Base-by-base conservation (phyloP, 2,888 invertebrate genomes). In the Xanthia icteritia region DNA sequence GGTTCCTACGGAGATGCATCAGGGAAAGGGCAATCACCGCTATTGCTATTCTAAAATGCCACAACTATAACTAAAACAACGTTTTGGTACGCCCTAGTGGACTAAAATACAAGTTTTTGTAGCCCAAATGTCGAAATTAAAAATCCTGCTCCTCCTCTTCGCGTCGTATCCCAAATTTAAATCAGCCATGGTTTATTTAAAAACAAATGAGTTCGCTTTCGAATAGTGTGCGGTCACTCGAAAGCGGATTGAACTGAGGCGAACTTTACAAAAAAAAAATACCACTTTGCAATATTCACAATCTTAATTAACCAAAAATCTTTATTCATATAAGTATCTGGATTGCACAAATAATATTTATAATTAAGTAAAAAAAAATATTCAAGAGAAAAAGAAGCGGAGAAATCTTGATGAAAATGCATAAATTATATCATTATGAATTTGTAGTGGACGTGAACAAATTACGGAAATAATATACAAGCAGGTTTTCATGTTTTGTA, bases 381-480 rank as follows among this genome's bases (percentile, higher is more conserved):
- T 64, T 48, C 20, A n/a, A 42, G 48, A 8, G 15, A n/a, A 39
- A 2, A 4, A 54, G 54, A 54, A 54, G 23, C 11, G 54, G 54
- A 54, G 54, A n/a, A n/a, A 54, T 4, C 39, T 39, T 69, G 11
- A 61, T 48, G 48, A n/a, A 71, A 61, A 61, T 61, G 63, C 17
- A 61, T 61, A 61, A 42, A 31, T 61, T 42, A 51, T 36, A 61
- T 71, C 27, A 36, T 61, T 61, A 61, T 31, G 42, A 39, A 45
- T 69, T 27, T 54, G 11, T 56, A 39, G 39, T 45, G n/a, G 42
- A 45, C 54, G 39, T 45, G 6, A 3, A 63, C n/a, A 11, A 61
- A 48, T 20, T 27, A 45, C 66, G 31, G 48, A 48, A 31, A 11
- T 39, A 39, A 56, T n/a, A 56, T 27, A 6, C 20, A 39, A 20